Conservation (phyloP, 2,888 invertebrate genomes). For the Harmothoe impar region DNA sequence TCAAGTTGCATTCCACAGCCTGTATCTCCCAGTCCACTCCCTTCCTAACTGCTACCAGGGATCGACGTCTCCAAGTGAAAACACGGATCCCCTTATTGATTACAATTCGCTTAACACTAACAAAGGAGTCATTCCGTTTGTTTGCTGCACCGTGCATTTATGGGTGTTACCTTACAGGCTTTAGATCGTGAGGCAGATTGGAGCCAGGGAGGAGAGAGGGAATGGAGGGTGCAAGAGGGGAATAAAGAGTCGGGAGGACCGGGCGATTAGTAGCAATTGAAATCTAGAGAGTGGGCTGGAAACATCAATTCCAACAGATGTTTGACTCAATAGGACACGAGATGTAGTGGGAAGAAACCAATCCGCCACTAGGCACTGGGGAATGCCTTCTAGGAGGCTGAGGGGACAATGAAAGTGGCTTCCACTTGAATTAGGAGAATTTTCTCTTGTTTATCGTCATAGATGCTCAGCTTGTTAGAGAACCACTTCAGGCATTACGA, state of each 20-base stretch:
- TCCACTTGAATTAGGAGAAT: too few relatives aligned
- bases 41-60: too few relatives aligned
- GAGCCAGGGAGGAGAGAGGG: background rate
- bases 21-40: too few relatives aligned
- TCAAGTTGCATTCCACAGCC: too few relatives aligned
- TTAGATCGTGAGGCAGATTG: background rate
- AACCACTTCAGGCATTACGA: too few relatives aligned
- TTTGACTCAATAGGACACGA: background rate
- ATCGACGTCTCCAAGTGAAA: too few relatives aligned
- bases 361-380: background rate
- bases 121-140: background rate
- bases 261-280: constrained; percentile 13
- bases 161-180: background rate
- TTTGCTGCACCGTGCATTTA: background rate
- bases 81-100: too few relatives aligned
- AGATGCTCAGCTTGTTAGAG: too few relatives aligned
- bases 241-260: background rate
- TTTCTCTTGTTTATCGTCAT: too few relatives aligned
- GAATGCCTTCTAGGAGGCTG: too few relatives aligned
- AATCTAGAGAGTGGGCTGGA: constrained; percentile 8
- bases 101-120: background rate
- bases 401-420: too few relatives aligned
- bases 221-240: background rate
- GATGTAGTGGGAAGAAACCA: background rate
- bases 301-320: background rate